A percentile compares a stretch with the other conserved stretches of the same genome.
phyloP scores from a whole-genome alignment of 2,888 invertebrate genomes.

The Formica aserva region DNA sequence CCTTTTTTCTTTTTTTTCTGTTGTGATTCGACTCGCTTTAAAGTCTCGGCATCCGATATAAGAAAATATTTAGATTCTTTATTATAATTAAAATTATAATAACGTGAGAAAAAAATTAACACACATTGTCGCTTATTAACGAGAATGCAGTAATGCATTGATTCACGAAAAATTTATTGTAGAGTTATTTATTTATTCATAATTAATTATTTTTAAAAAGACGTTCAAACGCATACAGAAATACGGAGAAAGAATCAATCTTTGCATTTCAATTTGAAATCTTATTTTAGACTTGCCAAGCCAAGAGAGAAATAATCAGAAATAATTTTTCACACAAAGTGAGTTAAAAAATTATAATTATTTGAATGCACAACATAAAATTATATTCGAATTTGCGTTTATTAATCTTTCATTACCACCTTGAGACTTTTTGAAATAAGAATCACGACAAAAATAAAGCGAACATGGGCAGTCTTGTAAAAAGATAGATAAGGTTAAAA shows the following conservation, averaged over 20 bases:
- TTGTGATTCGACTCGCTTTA: not conserved
- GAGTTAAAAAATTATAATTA: not conserved
- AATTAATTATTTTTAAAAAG: not conserved
- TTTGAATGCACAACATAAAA: not conserved
- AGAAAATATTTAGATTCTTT: not conserved
- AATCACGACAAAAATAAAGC: not conserved
- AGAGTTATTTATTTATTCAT: slow-evolving; percentile 17
- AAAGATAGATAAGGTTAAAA: slow-evolving; percentile 24
- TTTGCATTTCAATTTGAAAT: slow-evolving; percentile 10
- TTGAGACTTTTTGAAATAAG: not conserved
- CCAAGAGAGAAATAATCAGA: not conserved
- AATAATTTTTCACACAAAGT: not conserved
- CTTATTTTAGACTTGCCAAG: not conserved
- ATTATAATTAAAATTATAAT: not conserved
- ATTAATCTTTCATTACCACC: not conserved
- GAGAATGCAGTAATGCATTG: slow-evolving; percentile 10
- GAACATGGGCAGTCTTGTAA: not conserved
- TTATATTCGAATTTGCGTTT: not conserved
- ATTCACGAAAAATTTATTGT: not conserved
- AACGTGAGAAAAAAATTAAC: not conserved
- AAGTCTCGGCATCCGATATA: not conserved
- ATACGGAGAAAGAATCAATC: not conserved
- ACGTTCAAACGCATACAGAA: not conserved
- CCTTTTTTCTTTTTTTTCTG: not conserved
- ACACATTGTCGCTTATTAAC: slow-evolving; percentile 25